phyloP scores from a whole-genome alignment of 2,888 invertebrate species.

The Torymus texanus region DNA sequence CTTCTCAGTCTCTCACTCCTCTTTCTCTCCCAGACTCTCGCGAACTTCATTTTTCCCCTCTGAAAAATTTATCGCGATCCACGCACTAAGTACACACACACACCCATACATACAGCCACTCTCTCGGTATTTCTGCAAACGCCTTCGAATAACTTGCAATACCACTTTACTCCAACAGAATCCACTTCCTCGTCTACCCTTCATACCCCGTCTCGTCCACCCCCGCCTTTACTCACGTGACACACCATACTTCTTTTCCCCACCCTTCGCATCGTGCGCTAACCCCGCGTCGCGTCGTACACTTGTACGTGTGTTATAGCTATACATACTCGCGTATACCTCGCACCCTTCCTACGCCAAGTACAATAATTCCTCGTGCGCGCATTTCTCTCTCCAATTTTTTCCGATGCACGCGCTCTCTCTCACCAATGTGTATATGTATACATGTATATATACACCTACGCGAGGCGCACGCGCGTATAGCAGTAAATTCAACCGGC shows the following conservation, averaged over 20 bases:
- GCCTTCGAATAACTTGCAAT: too few relatives aligned
- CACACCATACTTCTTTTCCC: too few relatives aligned
- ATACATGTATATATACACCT: neutral
- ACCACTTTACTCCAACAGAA: neutral
- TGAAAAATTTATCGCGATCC: too few relatives aligned
- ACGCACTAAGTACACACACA: too few relatives aligned
- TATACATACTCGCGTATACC: slow-evolving; percentile 1
- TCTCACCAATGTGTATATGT: neutral
- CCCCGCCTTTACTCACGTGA: too few relatives aligned
- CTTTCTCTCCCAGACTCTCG: too few relatives aligned
- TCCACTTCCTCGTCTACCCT: too few relatives aligned
- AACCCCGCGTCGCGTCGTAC: too few relatives aligned
- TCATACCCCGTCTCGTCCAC: neutral
- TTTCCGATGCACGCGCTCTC: neutral
- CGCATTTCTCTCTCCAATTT: slow-evolving; percentile 22
- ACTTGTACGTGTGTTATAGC: too few relatives aligned
- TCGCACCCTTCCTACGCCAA: neutral
- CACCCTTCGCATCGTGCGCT: too few relatives aligned
- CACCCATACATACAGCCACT: neutral
- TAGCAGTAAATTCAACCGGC: slow-evolving; percentile 47
- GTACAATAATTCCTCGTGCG: slow-evolving; percentile 16
- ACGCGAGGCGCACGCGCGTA: neutral
- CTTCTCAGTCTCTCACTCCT: too few relatives aligned
- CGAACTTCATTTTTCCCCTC: too few relatives aligned
- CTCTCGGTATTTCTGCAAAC: neutral